Conservation (phyloP, 2,113 vertebrate species). For the Aplodontia rufa region DNA sequence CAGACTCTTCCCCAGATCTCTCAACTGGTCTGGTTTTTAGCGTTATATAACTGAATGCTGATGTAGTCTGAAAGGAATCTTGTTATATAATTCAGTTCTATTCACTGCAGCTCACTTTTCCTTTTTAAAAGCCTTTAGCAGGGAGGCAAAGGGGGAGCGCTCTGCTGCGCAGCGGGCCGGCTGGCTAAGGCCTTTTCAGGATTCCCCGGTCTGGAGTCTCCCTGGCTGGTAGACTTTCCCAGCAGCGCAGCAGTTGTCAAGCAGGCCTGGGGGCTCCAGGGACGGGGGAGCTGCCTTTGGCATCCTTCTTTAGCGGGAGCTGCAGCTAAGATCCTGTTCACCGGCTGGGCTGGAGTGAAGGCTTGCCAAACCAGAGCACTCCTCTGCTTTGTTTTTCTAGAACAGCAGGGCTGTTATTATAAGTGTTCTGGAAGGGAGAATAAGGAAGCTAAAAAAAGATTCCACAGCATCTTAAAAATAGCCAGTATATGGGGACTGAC, state of each 20-base stretch:
- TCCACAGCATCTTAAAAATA: not conserved
- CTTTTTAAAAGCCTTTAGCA: not conserved
- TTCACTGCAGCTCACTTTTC: not conserved
- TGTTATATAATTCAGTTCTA: not conserved
- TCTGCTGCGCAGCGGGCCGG: too few relatives aligned
- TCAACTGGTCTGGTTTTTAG: not conserved
- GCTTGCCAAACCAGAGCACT: not conserved
- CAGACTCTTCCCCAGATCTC: not conserved
- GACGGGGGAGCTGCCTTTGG: accelerated
- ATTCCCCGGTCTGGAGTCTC: too few relatives aligned
- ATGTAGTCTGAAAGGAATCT: conserved; percentile 9
- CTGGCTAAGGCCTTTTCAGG: not conserved
- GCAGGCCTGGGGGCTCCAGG: not conserved
- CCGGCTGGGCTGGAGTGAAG: not conserved
- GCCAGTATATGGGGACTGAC: not conserved
- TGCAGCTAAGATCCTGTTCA: not conserved
- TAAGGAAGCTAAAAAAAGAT: not conserved
- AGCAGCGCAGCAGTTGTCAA: too few relatives aligned
- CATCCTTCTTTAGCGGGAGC: not conserved
- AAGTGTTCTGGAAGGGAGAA: not conserved
- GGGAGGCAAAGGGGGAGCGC: too few relatives aligned
- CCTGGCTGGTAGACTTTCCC: too few relatives aligned
- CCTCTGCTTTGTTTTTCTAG: not conserved
- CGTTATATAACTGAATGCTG: not conserved
- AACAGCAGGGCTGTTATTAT: not conserved